These are phyloP conservation scores for Gisinianus flammeolus DNA, from an alignment of 2,888 invertebrate species.

Conservation along the genomic window DNA sequence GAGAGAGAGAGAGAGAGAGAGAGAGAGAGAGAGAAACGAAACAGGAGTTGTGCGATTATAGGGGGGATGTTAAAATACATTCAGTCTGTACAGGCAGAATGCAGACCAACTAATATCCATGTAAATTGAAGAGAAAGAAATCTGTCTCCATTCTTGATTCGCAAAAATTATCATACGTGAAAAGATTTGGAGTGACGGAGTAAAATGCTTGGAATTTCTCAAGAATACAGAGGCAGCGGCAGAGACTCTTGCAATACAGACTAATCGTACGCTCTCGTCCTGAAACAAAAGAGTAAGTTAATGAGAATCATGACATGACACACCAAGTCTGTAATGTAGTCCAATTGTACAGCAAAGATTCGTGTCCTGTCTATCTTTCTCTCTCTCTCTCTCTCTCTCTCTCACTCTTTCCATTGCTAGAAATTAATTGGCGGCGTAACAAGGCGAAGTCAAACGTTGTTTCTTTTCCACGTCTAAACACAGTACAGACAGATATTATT, in stretches of 20 bases:
- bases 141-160: neutral
- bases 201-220: slow-evolving; percentile 34
- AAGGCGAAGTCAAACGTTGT: slow-evolving; percentile 4
- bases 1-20: too few relatives aligned
- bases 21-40: too few relatives aligned
- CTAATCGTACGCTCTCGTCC: neutral
- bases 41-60: too few relatives aligned
- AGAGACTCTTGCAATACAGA: too few relatives aligned
- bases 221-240: neutral
- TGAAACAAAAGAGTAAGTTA: slow-evolving; percentile 33
- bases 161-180: slow-evolving; percentile 19
- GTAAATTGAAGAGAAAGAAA: neutral
- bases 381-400: neutral
- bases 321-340: slow-evolving; percentile 34
- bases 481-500: neutral
- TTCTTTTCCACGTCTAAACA: neutral
- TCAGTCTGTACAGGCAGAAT: too few relatives aligned
- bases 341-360: slow-evolving; percentile 16
- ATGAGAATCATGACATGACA: slow-evolving; percentile 38
- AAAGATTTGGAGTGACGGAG: slow-evolving; percentile 17
- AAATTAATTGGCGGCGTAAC: slow-evolving; percentile 33
- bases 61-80: too few relatives aligned
- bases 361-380: slow-evolving; percentile 9
- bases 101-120: too few relatives aligned
- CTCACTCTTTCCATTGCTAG: slow-evolving; percentile 16